Base-by-base conservation (phyloP, 2,888 invertebrate species). In the Cataglyphis albicans region DNA sequence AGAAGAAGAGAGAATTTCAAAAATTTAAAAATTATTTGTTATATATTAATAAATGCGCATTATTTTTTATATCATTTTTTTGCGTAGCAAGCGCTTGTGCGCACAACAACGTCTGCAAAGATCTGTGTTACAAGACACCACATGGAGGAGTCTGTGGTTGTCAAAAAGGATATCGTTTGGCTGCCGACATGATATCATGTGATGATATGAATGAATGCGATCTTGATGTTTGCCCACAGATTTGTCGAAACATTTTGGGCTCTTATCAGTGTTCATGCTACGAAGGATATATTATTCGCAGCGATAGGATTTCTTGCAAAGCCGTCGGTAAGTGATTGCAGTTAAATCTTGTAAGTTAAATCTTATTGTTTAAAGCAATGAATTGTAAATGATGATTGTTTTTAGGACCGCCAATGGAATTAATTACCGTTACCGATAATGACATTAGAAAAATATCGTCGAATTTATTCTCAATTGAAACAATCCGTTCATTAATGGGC, bases 191-290 rank as follows among this genome's bases (percentile, higher is more conserved):
- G 44, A 94, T 93, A 67, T 94, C 94, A 32, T 98, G 98, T 88
- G 92, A 92, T 18, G 97, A 98, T 92, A 95, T 97, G 0, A 95
- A 98, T 90, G 98, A 98, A 94, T 98, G 98, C 91, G 87, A 93
- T 1, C 88, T 92, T 1, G 95, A 95, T 21, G 94, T 95, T 0
- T 98, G 98, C 92, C 96, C 97, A 4, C 98, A 98, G 91, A 90
- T 95, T 4, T 97, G 97, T 92, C 90, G 91, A 41, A 97, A 97
- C 89, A 91, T 93, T 0, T 93, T 92, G 0, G 97, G 97, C 0
- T 95, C 96, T 0, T 97, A 95, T 92, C 70, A 93, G 1, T 97
- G 97, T 91, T 95, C 95, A 5, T 97, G 97, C 87, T 95, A 95
- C 85, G 94, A 95, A 10, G 96, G 96, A 25, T 97, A 96, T 87